Evolutionary conservation across 2,113 vertebrate species (phyloP), one percentile per base, ranked within the genome.

Genomic region (Colaptes auratus): DNA sequence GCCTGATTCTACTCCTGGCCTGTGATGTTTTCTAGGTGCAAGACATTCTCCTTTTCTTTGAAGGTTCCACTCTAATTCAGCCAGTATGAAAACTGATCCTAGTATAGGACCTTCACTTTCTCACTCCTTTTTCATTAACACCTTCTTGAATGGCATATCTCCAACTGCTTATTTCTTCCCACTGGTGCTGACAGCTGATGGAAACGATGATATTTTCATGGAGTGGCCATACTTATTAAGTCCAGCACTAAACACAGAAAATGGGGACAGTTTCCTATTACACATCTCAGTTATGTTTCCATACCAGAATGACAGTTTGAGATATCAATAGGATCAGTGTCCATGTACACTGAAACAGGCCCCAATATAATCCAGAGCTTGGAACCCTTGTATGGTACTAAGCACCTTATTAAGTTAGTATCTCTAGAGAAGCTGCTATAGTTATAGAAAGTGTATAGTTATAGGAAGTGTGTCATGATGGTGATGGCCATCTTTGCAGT

Each of bases 211-310:
- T 65, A 20, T 64, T 72, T 69, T 61, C 72, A 66, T 33, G 58
- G 52, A 67, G 48, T 71, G 48, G 69, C 61, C 12, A 6, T 25
- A 33, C 27, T 76, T 76, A 85, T 58, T 77, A 81, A 88, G 80
- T 89, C 79, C 86, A 86, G 61, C 69, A 83, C 64, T 80, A 86
- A 95, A 86, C 84, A 89, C 58, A 60, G 36, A 67, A 56, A 81
- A 78, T 28, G 20, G 15, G 30, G 69, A 44, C 25, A 44, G 53
- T 67, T 71, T 89, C 28, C 14, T 60, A 19, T 50, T 56, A 52
- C 36, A 35, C 10, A 50, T 81, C 61, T 88, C 42, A 58, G 30
- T 88, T 90, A 50, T 42, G 58, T 28, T 56, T 91, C 56, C 28
- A 44, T 30, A 75, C 18, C 35, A 71, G 50, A 78, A 86, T 72